Evolutionary conservation across 1,140 invertebrate genomes (phyloP), one percentile per base, ranked within the genome.

Genomic region (Sesamia nonagrioides): DNA sequence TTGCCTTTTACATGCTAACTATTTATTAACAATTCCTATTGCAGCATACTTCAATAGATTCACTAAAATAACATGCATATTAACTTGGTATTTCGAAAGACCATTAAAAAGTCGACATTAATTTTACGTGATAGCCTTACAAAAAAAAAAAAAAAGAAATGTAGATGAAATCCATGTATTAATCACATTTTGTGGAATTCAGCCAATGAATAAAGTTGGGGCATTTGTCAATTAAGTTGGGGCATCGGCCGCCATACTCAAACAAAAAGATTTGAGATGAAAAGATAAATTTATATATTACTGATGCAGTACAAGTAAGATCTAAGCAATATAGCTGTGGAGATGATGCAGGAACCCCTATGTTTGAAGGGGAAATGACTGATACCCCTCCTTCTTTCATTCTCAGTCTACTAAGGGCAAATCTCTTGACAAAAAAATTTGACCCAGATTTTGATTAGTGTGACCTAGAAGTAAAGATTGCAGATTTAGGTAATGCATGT

Each of bases 401-500:
- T 93, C 92, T 40, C 89, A 92, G 61, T 86, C 85, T 79, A 92
- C 87, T 37, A 95, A 95, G 82, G 89, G 91, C n/a, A 95, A 95
- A 83, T 90, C 91, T 77, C 80, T 92, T 76, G 95, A 95, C 37
- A 95, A 95, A 80, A n/a, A 91, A 85, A 77, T 91, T 91, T 37
- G 98, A 99, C 95, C 98, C 98, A 27, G 97, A 98, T 8, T 96
- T 97, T 90, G 97, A 98, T 85, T 96, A 97, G n/a, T 98, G 98
- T 94, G 97, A 98, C 52, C 96, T 99, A 33, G 97, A 98, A 87
- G 98, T 99, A 0, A 99, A 99, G 95, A 99, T 99, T 90, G 99
- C 99, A 52, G 99, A 99, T 96, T 95, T 99, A 69, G 99, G 99
- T 60, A 99, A 99, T 96, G 99, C 99, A 21, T 99, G 99, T 94